Evolutionary conservation across 2,113 vertebrate genomes (phyloP).

Genomic region (Coturnix japonica): DNA sequence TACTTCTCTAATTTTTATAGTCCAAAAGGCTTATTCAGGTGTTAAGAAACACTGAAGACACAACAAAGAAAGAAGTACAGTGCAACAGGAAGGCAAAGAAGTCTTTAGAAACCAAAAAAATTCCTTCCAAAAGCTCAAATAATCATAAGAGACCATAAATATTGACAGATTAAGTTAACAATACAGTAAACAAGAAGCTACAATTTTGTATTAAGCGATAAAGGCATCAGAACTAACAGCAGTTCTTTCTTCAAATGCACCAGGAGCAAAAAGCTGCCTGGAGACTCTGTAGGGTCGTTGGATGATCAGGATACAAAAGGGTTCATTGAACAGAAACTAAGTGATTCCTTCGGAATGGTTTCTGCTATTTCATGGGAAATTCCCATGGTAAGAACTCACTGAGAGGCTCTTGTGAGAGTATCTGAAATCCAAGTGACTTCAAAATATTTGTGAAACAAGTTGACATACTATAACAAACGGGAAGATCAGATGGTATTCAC

Average conservation of each 20-base stretch:
- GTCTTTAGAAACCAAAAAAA: not conserved
- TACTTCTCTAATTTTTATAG: not conserved
- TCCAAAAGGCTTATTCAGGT: not conserved
- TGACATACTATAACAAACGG: not conserved
- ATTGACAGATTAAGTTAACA: not conserved
- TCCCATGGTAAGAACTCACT: not conserved
- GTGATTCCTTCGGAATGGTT: not conserved
- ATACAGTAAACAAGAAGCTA: not conserved
- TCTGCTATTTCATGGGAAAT: not conserved
- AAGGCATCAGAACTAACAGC: not conserved
- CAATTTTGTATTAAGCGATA: not conserved
- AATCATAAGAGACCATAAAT: not conserved
- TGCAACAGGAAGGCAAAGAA: not conserved
- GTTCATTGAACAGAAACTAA: constrained; percentile 1
- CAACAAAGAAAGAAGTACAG: not conserved
- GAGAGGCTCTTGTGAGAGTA: not conserved
- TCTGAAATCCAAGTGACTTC: not conserved
- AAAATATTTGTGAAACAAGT: not conserved
- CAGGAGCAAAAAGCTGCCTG: not conserved
- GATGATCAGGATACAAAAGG: not conserved
- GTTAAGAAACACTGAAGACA: not conserved
- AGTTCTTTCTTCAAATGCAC: not conserved
- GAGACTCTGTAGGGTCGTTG: not conserved
- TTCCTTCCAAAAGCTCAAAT: not conserved
- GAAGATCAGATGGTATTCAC: not conserved